Conservation (phyloP, 2,888 invertebrate genomes). For the Pristionchus entomophagus region DNA sequence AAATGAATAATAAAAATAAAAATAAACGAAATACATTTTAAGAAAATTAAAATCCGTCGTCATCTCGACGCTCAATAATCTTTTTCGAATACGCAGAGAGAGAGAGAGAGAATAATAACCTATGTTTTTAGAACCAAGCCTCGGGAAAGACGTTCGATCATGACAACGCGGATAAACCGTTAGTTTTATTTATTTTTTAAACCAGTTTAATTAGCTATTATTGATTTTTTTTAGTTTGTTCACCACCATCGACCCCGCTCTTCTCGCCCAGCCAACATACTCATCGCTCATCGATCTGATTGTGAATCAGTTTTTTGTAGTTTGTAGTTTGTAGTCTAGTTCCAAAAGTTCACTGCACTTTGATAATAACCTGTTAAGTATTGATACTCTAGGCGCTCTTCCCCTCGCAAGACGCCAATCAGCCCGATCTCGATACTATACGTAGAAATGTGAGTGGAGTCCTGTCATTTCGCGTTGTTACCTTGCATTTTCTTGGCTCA, state of each 20-base stretch:
- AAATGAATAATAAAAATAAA: neutral
- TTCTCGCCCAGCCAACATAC: constrained; percentile 54
- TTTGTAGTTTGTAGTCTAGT: too few relatives aligned
- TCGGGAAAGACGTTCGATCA: constrained; percentile 15
- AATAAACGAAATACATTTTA: neutral
- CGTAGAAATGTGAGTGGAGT: neutral
- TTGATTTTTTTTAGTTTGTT: too few relatives aligned
- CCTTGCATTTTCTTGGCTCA: too few relatives aligned
- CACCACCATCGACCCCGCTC: constrained; percentile 57
- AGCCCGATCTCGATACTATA: neutral
- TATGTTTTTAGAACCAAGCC: neutral
- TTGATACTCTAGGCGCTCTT: neutral
- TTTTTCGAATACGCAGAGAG: too few relatives aligned
- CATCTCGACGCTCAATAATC: too few relatives aligned
- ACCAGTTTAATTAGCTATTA: too few relatives aligned
- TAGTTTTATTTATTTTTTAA: too few relatives aligned
- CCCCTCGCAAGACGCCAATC: neutral
- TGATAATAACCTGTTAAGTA: too few relatives aligned
- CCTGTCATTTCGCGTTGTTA: too few relatives aligned
- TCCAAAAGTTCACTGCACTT: neutral
- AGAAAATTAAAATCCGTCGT: neutral
- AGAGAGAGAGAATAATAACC: too few relatives aligned
- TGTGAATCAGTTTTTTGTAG: too few relatives aligned
- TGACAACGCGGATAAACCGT: constrained; percentile 40
- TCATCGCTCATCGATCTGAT: constrained; percentile 57